Conservation (phyloP, 37 sponge, comb jelly and placozoan genomes). For the Beroe ovata region DNA sequence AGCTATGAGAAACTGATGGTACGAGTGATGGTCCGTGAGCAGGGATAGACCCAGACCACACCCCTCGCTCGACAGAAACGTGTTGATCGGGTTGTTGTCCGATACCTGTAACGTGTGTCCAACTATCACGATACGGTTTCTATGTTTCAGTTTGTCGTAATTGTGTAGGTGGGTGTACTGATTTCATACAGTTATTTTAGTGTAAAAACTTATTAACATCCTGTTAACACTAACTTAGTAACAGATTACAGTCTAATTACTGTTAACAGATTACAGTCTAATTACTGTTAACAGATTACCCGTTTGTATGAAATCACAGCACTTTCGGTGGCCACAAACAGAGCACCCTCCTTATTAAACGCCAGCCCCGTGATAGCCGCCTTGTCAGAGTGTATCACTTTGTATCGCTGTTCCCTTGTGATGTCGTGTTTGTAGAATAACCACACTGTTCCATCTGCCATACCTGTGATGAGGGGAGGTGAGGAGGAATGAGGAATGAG, state of each 20-base stretch:
- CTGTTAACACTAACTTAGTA: too few relatives aligned
- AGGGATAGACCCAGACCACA: constrained; percentile 58
- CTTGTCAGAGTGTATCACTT: constrained; percentile 60
- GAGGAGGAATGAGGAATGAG: too few relatives aligned
- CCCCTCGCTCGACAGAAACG: constrained; percentile 21
- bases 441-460: constrained; percentile 65
- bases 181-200: too few relatives aligned
- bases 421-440: constrained; percentile 58
- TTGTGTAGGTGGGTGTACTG: too few relatives aligned
- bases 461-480: too few relatives aligned
- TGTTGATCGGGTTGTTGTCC: not conserved
- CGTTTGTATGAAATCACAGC: constrained; percentile 29
- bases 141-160: too few relatives aligned
- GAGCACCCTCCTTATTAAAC: constrained; percentile 46
- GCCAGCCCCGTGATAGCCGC: constrained; percentile 41
- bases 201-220: too few relatives aligned
- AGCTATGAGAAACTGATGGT: constrained; percentile 66
- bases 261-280: not conserved
- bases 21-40: constrained; percentile 49
- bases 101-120: constrained; percentile 33
- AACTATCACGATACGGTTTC: too few relatives aligned
- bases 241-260: not conserved
- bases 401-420: constrained; percentile 53
- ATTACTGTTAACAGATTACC: not conserved
- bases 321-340: constrained; percentile 56